A percentile compares a stretch with the other conserved stretches of the same genome.
Evolutionary conservation across 1,140 invertebrate genomes (phyloP).

Genomic region (Lucilia sericata): DNA sequence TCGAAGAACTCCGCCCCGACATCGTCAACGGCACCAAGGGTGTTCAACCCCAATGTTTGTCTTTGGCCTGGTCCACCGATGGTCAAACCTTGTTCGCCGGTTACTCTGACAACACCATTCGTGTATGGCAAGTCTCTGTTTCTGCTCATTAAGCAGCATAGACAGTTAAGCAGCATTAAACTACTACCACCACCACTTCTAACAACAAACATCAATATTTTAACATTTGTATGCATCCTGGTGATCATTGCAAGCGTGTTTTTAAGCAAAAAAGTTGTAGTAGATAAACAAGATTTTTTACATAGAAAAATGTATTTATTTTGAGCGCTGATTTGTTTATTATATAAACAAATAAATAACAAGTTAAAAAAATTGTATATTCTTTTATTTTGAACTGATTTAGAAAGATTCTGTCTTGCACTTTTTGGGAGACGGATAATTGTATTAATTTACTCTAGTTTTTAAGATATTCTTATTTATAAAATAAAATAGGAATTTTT

Average conservation of each 20-base stretch:
- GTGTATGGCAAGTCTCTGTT: slow-evolving; percentile 98
- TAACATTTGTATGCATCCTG: slow-evolving; percentile 25
- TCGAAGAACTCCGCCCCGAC: slow-evolving; percentile 97
- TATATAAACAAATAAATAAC: slow-evolving; percentile 54
- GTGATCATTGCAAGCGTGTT: background rate
- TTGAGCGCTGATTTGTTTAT: slow-evolving; percentile 51
- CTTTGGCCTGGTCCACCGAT: slow-evolving; percentile 98
- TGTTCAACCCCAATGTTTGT: slow-evolving; percentile 95
- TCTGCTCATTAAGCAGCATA: slow-evolving; percentile 68
- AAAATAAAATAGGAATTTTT: slow-evolving; percentile 33
- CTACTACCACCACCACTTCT: background rate
- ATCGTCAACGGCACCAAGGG: slow-evolving; percentile 84
- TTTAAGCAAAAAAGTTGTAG: slow-evolving; percentile 23
- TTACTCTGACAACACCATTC: slow-evolving; percentile 97
- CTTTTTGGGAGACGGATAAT: background rate
- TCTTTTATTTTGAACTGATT: slow-evolving; percentile 36
- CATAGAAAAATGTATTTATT: slow-evolving; percentile 46
- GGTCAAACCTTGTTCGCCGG: slow-evolving; percentile 99
- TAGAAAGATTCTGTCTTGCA: background rate
- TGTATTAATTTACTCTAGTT: slow-evolving; percentile 19
- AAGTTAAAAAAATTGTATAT: slow-evolving; percentile 42
- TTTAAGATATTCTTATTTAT: slow-evolving; percentile 11
- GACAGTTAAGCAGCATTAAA: background rate
- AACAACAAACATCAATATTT: background rate
- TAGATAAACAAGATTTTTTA: slow-evolving; percentile 12